Percentiles rank a stretch among this genome's conserved stretches.
phyloP scores from a whole-genome alignment of 2,113 vertebrate genomes.

The Aldabrachelys gigantea region DNA sequence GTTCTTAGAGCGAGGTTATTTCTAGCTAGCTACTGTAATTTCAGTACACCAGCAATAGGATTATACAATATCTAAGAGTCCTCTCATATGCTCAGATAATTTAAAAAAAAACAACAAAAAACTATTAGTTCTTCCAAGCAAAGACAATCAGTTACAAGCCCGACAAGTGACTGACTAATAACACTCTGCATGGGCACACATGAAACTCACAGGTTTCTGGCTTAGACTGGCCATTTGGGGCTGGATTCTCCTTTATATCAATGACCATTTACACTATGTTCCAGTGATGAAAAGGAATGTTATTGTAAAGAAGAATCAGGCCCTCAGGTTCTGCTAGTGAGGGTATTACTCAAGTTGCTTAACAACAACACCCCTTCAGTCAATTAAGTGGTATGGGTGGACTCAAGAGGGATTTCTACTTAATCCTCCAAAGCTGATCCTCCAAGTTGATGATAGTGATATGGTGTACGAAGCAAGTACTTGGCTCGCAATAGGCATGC shows the following conservation, averaged over 20 bases:
- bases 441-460: neutral
- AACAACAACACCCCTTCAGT: neutral
- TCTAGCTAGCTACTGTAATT: constrained; percentile 48
- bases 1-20: constrained; percentile 50
- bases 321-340: neutral
- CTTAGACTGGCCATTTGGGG: neutral
- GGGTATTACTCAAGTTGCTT: neutral
- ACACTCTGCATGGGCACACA: neutral
- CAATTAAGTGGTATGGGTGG: neutral
- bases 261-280: neutral
- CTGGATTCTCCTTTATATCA: neutral
- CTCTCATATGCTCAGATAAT: constrained; percentile 50
- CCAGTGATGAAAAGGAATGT: neutral
- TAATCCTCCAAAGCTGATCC: constrained; percentile 31
- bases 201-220: neutral
- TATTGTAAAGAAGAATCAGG: neutral
- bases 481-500: neutral
- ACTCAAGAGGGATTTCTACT: neutral
- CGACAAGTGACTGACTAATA: constrained; percentile 49
- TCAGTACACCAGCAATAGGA: constrained; percentile 53
- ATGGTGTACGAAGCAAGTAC: neutral
- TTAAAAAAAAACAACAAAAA: neutral
- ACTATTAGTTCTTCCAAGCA: constrained; percentile 44
- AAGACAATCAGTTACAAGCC: constrained; percentile 15
- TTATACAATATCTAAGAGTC: constrained; percentile 52